Evolutionary conservation across 2,797 vertebrate species (phyloP).

Genomic region (Gymnothorax reevesii): DNA sequence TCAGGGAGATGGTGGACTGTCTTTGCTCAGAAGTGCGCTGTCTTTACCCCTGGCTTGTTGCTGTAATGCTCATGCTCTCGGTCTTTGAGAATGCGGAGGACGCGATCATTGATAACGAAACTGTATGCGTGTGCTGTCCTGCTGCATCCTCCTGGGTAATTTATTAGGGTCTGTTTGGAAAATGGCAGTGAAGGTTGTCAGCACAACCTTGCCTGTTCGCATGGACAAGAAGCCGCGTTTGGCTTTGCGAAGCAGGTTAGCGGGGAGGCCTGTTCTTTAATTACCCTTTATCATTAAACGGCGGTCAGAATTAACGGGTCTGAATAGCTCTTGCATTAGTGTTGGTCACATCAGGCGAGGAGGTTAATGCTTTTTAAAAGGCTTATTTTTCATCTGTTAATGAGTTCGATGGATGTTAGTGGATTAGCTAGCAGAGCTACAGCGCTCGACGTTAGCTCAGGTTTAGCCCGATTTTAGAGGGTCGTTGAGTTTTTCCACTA

Average conservation of each 20-base stretch:
- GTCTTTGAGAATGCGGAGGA: neutral
- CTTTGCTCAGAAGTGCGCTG: slow-evolving; percentile 49
- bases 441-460: slow-evolving; percentile 23
- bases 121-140: neutral
- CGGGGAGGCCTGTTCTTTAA: slow-evolving; percentile 55
- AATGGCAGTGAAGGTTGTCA: slow-evolving; percentile 34
- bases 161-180: neutral
- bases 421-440: slow-evolving; percentile 41
- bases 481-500: slow-evolving; percentile 19
- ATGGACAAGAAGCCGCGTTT: slow-evolving; percentile 12
- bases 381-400: slow-evolving; percentile 62
- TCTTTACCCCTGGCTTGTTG: slow-evolving; percentile 48
- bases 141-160: slow-evolving; percentile 14
- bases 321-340: slow-evolving; percentile 55
- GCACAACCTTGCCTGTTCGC: slow-evolving; percentile 24
- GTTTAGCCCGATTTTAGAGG: slow-evolving; percentile 1
- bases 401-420: slow-evolving; percentile 52
- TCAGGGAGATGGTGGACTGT: slow-evolving; percentile 40
- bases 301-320: slow-evolving; percentile 44
- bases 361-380: slow-evolving; percentile 61
- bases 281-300: slow-evolving; percentile 61
- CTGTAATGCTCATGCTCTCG: slow-evolving; percentile 9
- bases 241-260: slow-evolving; percentile 48
- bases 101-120: neutral
- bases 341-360: slow-evolving; percentile 58